A percentile compares a stretch with the other conserved stretches of the same genome.
Conservation (phyloP, 2,113 vertebrate genomes). For the Nycticebus coucang region DNA sequence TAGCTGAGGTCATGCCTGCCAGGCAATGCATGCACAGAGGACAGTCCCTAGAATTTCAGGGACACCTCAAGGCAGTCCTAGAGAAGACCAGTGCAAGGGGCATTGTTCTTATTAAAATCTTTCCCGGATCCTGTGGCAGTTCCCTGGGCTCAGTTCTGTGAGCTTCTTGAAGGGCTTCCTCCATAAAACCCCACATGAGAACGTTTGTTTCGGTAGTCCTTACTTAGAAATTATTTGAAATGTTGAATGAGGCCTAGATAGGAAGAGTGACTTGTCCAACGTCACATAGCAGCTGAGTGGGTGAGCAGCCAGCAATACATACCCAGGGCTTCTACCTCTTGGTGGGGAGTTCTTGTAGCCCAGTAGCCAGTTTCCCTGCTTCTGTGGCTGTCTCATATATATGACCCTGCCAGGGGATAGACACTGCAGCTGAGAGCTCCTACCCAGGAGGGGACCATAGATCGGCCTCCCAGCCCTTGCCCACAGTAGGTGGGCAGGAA, state of each 20-base stretch:
- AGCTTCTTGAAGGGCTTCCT: not conserved
- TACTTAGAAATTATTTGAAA: not conserved
- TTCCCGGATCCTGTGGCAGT: not conserved
- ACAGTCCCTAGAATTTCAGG: not conserved
- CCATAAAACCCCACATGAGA: not conserved
- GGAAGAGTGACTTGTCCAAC: constrained; percentile 52
- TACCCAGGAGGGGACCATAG: not conserved
- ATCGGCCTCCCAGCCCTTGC: not conserved
- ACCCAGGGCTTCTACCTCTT: not conserved
- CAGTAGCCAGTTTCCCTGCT: not conserved
- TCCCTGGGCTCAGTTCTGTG: not conserved
- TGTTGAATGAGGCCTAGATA: not conserved
- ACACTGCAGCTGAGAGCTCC: not conserved
- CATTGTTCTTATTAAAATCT: not conserved
- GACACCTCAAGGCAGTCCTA: not conserved
- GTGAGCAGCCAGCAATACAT: not conserved
- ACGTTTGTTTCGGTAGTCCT: not conserved
- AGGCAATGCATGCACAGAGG: not conserved
- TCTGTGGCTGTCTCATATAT: too few relatives aligned
- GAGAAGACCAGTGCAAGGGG: not conserved
- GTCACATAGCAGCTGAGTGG: constrained; percentile 22
- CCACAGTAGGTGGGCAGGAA: not conserved
- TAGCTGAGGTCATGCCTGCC: constrained; percentile 3
- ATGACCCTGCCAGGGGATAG: not conserved
- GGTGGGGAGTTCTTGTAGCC: not conserved